phyloP scores from a whole-genome alignment of 2,888 invertebrate species.

The Drosophila rubida region DNA sequence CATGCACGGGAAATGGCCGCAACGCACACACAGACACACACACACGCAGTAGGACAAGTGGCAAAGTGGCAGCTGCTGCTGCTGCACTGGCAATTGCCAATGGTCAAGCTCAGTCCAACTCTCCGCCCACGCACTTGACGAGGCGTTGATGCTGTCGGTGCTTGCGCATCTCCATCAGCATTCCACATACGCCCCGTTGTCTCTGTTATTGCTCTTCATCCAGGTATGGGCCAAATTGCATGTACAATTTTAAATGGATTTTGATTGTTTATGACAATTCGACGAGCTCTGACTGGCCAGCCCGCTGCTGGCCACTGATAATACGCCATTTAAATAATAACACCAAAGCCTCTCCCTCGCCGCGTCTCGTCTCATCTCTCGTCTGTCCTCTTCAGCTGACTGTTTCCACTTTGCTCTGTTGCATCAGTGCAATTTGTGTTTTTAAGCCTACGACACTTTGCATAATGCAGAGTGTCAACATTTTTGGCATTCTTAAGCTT shows the following conservation, averaged over 20 bases:
- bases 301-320: constrained; percentile 75
- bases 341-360: constrained; percentile 31
- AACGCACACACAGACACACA: constrained; percentile 10
- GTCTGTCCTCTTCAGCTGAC: constrained; percentile 11
- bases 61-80: constrained; percentile 35
- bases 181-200: not conserved
- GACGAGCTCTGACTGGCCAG: constrained; percentile 69
- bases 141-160: constrained; percentile 78
- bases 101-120: constrained; percentile 32
- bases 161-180: constrained; percentile 41
- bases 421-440: constrained; percentile 64
- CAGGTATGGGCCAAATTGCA: constrained; percentile 70
- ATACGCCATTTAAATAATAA: constrained; percentile 77
- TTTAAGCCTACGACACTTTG: constrained; percentile 65
- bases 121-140: constrained; percentile 65
- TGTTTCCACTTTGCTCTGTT: constrained; percentile 18
- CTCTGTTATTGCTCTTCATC: constrained; percentile 1
- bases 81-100: constrained; percentile 51
- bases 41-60: constrained; percentile 56
- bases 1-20: constrained; percentile 43
- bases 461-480: constrained; percentile 37
- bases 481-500: constrained; percentile 28
- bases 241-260: constrained; percentile 83
- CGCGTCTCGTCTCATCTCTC: not conserved
- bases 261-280: constrained; percentile 83